These are phyloP conservation scores for Isotomurus palustris DNA, from an alignment of 2,888 invertebrate genomes.

Conservation along the genomic window DNA sequence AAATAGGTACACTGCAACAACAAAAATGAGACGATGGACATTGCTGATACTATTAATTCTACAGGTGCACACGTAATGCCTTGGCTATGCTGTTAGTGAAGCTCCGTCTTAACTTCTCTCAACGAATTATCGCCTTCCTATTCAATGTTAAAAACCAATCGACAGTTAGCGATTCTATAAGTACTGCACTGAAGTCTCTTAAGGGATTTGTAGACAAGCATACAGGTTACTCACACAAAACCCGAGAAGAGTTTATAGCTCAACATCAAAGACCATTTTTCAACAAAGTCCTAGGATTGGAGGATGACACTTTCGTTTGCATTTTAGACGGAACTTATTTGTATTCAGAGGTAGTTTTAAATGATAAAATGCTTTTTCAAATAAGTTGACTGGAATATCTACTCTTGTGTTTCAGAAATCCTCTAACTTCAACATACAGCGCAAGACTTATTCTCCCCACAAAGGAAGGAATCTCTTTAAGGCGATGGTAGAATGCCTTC, in stretches of 20 bases:
- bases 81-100: slow-evolving; percentile 19
- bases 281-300: neutral
- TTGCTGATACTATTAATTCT: too few relatives aligned
- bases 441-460: slow-evolving; percentile 4
- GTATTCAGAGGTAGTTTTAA: too few relatives aligned
- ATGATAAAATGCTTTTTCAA: too few relatives aligned
- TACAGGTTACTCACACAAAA: slow-evolving; percentile 10
- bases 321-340: slow-evolving; percentile 19
- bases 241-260: neutral
- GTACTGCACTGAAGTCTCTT: neutral
- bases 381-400: too few relatives aligned
- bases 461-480: slow-evolving; percentile 10
- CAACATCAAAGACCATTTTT: neutral
- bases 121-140: slow-evolving; percentile 3
- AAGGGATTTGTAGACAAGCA: slow-evolving; percentile 10
- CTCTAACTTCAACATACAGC: neutral
- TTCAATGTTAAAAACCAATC: slow-evolving; percentile 14
- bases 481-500: slow-evolving; percentile 3
- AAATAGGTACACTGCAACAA: too few relatives aligned
- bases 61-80: slow-evolving; percentile 8
- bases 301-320: neutral
- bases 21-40: too few relatives aligned
- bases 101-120: slow-evolving; percentile 12
- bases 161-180: slow-evolving; percentile 3
- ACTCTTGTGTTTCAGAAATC: slow-evolving; percentile 13